Conservation (phyloP, 2,797 vertebrate species). For the Aphelocoma californica region DNA sequence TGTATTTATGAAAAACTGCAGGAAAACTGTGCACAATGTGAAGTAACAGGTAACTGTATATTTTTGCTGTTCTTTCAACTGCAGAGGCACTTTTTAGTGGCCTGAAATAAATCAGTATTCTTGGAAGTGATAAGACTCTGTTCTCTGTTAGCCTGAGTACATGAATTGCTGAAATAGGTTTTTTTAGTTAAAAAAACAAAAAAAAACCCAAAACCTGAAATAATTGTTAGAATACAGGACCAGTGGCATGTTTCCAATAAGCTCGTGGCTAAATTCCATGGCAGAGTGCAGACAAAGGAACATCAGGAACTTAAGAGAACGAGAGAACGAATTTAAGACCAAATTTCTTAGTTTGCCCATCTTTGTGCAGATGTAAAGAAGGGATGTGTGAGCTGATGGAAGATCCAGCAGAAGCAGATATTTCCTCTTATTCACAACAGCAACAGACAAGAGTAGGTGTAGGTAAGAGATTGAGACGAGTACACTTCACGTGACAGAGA, state of each 20-base stretch:
- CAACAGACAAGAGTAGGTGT: not conserved
- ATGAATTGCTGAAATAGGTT: not conserved
- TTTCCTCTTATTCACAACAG: not conserved
- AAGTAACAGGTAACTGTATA: not conserved
- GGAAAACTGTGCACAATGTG: not conserved
- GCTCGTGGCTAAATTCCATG: not conserved
- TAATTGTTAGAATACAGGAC: not conserved
- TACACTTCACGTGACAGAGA: not conserved
- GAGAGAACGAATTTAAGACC: not conserved
- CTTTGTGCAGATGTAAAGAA: not conserved
- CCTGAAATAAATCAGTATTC: not conserved
- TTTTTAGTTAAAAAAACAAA: not conserved
- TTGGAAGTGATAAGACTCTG: not conserved
- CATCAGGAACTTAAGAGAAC: accelerated
- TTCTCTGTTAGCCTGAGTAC: not conserved
- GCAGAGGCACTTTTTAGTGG: not conserved
- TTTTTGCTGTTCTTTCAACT: not conserved
- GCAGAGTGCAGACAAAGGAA: not conserved
- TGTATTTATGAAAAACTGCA: not conserved
- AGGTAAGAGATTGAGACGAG: not conserved
- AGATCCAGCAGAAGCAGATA: not conserved
- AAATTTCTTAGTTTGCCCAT: not conserved
- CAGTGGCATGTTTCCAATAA: not conserved
- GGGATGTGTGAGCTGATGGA: not conserved
- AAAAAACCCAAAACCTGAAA: not conserved